Evolutionary conservation across 2,797 vertebrate genomes (phyloP), one percentile per base, ranked within the genome.

Genomic region (Alcedo quadribrachys): DNA sequence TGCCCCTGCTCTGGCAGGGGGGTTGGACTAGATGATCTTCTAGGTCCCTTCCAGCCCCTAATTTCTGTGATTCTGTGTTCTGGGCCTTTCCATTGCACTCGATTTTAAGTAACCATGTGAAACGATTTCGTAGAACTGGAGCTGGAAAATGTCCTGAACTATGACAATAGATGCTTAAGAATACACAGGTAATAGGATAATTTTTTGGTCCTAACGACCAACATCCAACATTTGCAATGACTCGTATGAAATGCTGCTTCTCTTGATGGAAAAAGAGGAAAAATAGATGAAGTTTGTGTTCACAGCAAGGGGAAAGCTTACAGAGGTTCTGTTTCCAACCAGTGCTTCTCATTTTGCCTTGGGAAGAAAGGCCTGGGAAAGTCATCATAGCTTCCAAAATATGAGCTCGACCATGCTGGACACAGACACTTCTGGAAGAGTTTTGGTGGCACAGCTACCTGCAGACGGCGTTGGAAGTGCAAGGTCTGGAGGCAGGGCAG

Each of bases 391-490:
- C 79, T 87, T 90, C 68, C 69, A 85, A 92, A 93, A 68, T 33
- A 75, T 18, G 28, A 43, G 66, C 8, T 16, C 14, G 55, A 33
- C 54, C 43, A 37, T 81, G 85, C 35, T 66, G 79, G 73, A 87
- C 62, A 53, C 5, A 14, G 42, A 80, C 17, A 45, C 30, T 82
- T 85, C 55, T 22, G 63, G 55, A 96, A 79, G 17, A 85, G 35
- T 25, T 90, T 89, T 92, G n/a, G 30, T 78, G 73, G 69, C 74
- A 87, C 66, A 87, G 85, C 90, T 93, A 94, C 86, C 88, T 90
- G 69, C 48, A 77, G 15, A 25, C 30, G 68, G 43, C 22, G 5
- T 66, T 81, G 20, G 81, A 89, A 91, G 69, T 69, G 73, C 69
- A 81, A 85, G 89, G 71, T 78, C 76, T 90, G 86, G 90, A 93